Conservation (phyloP, 2,113 vertebrate species). For the Ictalurus punctatus region DNA sequence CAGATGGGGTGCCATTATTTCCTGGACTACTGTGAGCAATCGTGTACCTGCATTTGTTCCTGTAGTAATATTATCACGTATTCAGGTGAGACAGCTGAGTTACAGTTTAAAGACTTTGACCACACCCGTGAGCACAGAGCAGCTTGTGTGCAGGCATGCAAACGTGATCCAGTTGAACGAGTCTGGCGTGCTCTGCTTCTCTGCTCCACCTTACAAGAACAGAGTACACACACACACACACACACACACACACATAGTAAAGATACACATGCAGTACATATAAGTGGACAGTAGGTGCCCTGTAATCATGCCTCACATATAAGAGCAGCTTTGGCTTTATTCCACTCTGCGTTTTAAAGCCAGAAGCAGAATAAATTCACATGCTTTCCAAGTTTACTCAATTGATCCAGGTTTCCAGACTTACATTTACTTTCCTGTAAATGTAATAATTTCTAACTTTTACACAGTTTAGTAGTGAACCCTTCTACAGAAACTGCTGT, state of each 20-base stretch:
- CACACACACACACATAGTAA: background rate
- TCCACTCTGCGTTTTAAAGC: background rate
- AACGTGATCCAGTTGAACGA: constrained; percentile 6
- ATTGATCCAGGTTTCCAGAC: no score
- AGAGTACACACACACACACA: background rate
- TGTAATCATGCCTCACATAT: background rate
- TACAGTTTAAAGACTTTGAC: background rate
- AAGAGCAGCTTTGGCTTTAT: background rate
- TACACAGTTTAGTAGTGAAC: background rate
- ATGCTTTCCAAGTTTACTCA: no score
- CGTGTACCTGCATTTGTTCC: background rate
- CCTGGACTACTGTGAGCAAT: background rate
- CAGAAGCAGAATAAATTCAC: background rate
- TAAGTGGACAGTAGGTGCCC: no score
- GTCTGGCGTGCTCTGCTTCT: constrained; percentile 11
- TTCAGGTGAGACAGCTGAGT: background rate
- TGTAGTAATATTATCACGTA: background rate
- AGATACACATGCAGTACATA: background rate
- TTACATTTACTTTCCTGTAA: background rate
- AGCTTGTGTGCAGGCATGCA: constrained; percentile 14
- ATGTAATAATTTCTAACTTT: background rate
- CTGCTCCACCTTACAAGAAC: constrained; percentile 1
- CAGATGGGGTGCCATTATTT: background rate
- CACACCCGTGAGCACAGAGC: background rate
- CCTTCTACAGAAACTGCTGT: background rate